A percentile compares a stretch with the other conserved stretches of the same genome.
Conservation (phyloP, 2,113 vertebrate genomes). For the Bubo blakistoni region DNA sequence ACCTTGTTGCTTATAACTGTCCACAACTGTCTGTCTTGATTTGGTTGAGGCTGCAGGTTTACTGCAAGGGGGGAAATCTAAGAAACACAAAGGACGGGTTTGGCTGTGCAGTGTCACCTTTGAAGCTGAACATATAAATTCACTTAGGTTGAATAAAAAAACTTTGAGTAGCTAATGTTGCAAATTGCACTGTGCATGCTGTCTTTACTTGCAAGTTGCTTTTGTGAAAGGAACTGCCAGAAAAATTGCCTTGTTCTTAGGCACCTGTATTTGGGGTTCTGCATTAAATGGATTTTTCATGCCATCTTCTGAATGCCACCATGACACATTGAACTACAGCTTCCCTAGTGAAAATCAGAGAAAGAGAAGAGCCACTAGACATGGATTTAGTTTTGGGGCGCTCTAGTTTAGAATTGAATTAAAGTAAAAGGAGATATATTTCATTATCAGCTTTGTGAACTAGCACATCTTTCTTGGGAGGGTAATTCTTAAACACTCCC, state of each 20-base stretch:
- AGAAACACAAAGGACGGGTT: background rate
- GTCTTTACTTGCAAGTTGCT: background rate
- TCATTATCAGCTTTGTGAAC: background rate
- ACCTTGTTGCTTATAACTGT: background rate
- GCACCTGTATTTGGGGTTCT: background rate
- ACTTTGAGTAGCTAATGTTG: background rate
- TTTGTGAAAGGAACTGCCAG: background rate
- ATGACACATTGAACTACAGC: background rate
- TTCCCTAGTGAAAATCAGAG: background rate
- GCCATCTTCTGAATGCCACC: background rate
- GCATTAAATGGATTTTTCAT: background rate
- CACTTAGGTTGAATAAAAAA: background rate
- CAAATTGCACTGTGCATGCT: accelerated
- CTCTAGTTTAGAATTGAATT: background rate
- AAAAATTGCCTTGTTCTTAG: background rate
- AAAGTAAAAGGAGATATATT: background rate
- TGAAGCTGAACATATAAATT: background rate
- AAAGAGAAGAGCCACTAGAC: background rate
- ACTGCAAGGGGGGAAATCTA: background rate
- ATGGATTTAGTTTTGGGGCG: background rate
- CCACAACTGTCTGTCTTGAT: background rate
- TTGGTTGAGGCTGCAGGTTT: background rate
- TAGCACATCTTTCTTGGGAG: background rate
- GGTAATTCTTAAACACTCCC: background rate
- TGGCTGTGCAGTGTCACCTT: background rate